A percentile compares a stretch with the other conserved stretches of the same genome.
These are phyloP conservation scores for Conger conger DNA, from an alignment of 2,113 vertebrate species.

Conservation along the genomic window DNA sequence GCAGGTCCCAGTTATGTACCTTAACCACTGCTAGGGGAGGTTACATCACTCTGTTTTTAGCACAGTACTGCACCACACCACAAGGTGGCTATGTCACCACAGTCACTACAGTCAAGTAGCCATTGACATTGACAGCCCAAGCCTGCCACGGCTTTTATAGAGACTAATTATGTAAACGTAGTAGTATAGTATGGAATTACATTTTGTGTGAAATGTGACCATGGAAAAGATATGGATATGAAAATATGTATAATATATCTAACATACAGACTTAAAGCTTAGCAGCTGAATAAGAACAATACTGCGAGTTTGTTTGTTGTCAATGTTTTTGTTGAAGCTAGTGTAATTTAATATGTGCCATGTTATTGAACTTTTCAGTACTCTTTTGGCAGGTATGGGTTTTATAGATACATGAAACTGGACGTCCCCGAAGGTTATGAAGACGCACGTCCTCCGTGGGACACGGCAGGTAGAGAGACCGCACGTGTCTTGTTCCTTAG, in stretches of 20 bases:
- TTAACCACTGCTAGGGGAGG: no score
- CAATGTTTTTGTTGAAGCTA: background rate
- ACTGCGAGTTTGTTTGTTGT: background rate
- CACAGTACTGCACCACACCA: background rate
- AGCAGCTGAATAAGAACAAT: background rate
- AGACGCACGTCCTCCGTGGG: background rate
- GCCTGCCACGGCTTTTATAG: background rate
- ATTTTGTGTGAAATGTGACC: background rate
- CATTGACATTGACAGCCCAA: background rate
- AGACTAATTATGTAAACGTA: background rate
- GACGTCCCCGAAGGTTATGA: constrained; percentile 37
- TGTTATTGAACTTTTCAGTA: background rate
- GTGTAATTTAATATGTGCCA: background rate
- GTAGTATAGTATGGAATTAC: background rate
- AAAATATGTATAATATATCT: no score
- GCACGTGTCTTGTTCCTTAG: background rate
- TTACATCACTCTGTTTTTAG: background rate
- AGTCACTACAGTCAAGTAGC: background rate
- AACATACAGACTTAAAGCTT: no score
- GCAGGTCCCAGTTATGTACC: no score
- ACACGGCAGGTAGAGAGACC: background rate
- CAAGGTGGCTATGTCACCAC: background rate
- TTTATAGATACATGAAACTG: constrained; percentile 58
- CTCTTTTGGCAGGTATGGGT: constrained; percentile 50
- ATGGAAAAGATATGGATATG: background rate